Conservation (phyloP, 1,140 invertebrate species). For the Anagrus nilaparvatae region DNA sequence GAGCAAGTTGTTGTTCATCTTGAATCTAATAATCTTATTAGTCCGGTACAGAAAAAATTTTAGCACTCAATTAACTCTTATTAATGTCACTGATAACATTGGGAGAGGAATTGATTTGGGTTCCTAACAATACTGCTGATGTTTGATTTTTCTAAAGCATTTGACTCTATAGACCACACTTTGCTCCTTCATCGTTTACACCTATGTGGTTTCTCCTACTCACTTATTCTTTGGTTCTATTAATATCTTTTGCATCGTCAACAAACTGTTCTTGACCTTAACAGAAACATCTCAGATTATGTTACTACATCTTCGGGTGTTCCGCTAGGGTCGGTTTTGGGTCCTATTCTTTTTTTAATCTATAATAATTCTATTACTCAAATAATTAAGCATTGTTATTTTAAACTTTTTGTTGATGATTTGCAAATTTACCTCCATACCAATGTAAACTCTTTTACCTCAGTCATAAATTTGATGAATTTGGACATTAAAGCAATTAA, state of each 20-base stretch:
- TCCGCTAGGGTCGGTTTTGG: background rate
- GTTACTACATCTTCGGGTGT: background rate
- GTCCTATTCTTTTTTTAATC: background rate
- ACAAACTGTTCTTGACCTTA: background rate
- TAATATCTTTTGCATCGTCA: background rate
- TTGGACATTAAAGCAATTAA: no score
- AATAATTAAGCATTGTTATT: background rate
- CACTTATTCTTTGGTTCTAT: background rate
- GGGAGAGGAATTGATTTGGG: background rate
- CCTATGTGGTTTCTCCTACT: background rate
- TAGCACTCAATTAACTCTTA: background rate
- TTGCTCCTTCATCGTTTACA: background rate
- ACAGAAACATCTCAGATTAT: background rate
- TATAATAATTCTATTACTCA: no score
- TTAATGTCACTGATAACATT: background rate
- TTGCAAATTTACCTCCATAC: background rate
- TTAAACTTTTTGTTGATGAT: constrained; percentile 1
- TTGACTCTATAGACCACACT: constrained; percentile 3
- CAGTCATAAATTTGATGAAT: no score
- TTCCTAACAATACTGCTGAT: constrained; percentile 2
- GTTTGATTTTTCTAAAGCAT: constrained; percentile 7
- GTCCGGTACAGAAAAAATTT: background rate
- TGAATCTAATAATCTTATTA: background rate
- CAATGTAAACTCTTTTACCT: no score
- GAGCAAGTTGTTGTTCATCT: background rate